phyloP scores from a whole-genome alignment of 1,140 invertebrate genomes.

The Dryas iulia region DNA sequence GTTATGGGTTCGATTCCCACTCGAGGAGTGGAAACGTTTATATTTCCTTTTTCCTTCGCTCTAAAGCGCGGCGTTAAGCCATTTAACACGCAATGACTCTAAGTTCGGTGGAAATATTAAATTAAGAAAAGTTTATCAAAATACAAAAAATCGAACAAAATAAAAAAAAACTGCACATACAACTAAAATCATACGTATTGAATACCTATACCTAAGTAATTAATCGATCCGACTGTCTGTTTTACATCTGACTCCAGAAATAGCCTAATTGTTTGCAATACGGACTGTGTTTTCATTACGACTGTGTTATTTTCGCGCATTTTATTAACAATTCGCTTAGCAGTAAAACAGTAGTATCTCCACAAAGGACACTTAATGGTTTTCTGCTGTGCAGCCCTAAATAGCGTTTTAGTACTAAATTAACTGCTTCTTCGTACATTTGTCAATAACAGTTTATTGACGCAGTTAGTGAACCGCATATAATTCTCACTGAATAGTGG shows the following conservation, averaged over 20 bases:
- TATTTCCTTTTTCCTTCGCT: too few relatives aligned
- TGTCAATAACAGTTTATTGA: slow-evolving; percentile 42
- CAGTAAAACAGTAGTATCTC: slow-evolving; percentile 45
- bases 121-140: too few relatives aligned
- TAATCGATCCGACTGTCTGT: background rate
- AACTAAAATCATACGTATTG: too few relatives aligned
- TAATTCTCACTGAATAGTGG: background rate
- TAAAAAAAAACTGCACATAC: too few relatives aligned
- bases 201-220: background rate
- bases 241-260: background rate
- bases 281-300: background rate
- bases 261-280: background rate
- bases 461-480: slow-evolving; percentile 14
- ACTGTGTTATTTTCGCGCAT: slow-evolving; percentile 41
- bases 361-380: slow-evolving; percentile 44
- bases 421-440: slow-evolving; percentile 39
- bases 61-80: too few relatives aligned
- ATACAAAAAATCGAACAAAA: too few relatives aligned
- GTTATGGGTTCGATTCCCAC: too few relatives aligned
- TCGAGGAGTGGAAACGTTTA: too few relatives aligned
- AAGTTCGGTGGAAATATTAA: too few relatives aligned
- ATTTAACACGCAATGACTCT: too few relatives aligned
- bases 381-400: slow-evolving; percentile 45
- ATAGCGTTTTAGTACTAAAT: slow-evolving; percentile 36
- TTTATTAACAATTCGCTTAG: slow-evolving; percentile 49